Percentiles rank a stretch among this genome's conserved stretches.
Evolutionary conservation across 2,888 invertebrate genomes (phyloP).

Genomic region (Morpho helenor): DNA sequence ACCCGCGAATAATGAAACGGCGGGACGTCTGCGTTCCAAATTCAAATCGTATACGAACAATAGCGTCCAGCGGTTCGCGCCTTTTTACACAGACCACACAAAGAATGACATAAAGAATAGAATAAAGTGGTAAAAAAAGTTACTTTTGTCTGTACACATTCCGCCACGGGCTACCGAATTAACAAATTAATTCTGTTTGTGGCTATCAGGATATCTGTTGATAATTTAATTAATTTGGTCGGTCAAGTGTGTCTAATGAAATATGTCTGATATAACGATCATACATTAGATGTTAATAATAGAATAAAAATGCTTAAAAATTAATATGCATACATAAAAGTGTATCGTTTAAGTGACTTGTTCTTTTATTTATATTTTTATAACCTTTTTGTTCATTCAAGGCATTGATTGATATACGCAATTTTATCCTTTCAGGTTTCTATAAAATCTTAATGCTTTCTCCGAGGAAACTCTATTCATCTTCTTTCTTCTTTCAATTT

Average conservation of each 20-base stretch:
- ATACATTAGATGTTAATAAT: too few relatives aligned
- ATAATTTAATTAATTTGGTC: slow-evolving; percentile 42
- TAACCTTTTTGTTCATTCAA: too few relatives aligned
- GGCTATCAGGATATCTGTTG: slow-evolving; percentile 31
- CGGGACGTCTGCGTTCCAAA: slow-evolving; percentile 64
- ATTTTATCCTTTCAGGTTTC: too few relatives aligned
- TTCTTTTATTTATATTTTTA: too few relatives aligned
- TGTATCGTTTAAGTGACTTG: too few relatives aligned
- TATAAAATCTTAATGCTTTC: too few relatives aligned
- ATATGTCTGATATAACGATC: too few relatives aligned
- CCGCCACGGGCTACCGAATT: slow-evolving; percentile 63
- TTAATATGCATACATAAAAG: too few relatives aligned
- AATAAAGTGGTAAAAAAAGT: slow-evolving; percentile 48
- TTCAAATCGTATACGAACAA: slow-evolving; percentile 68
- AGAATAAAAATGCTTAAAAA: too few relatives aligned
- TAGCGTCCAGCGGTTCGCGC: slow-evolving; percentile 64
- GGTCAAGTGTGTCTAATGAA: slow-evolving; percentile 31
- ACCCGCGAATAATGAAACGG: slow-evolving; percentile 68
- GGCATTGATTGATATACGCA: too few relatives aligned
- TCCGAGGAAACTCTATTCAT: too few relatives aligned
- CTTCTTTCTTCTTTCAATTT: too few relatives aligned
- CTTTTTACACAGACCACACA: slow-evolving; percentile 49
- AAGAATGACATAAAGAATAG: slow-evolving; percentile 59
- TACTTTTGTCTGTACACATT: slow-evolving; percentile 39
- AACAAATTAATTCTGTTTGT: slow-evolving; percentile 43